Evolutionary conservation across 1,140 invertebrate species (phyloP), one percentile per base, ranked within the genome.

Genomic region (Euglossa dilemma): DNA sequence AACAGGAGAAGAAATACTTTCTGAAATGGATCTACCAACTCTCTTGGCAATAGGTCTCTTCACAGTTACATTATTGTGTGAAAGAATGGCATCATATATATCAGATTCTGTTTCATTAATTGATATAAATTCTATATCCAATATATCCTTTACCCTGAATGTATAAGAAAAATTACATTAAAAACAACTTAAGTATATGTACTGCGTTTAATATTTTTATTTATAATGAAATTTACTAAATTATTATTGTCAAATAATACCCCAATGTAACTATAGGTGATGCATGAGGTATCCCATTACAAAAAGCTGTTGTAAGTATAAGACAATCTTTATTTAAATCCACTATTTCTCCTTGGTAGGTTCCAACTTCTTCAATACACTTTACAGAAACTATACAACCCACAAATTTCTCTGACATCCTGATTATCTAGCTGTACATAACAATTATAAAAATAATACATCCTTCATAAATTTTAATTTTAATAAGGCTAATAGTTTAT

Each of bases 301-400:
- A 95, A 92, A 97, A 98, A 14, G 97, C 96, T 92, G 97, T 96
- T 20, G 95, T 95, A 52, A 98, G 95, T 6, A 97, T 97, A 61
- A 98, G 96, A 47, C 96, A 96, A 85, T 95, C 93, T 66, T 95
- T 95, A 85, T 97, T 96, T 20, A 97, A 96, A 90, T 96, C 95
- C 43, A 95, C 92, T 76, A 98, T 97, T 89, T 97, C 96, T 28
- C 98, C 98, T 92, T 98, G 97, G 91, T 96, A 97, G 75, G 95
- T 96, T 36, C 96, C 97, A 54, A 97, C 89, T 57, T 94, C 93
- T 67, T 97, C 95, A 0, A 95, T 95, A 91, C 97, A 97, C 90
- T 97, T 96, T 57, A 98, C 95, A n/a, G 97, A 97, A 73, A 98
- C 97, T 63, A 96, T 95, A 90, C 96, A 97, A 64, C 97, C 97